Evolutionary conservation across 2,797 vertebrate species (phyloP), one percentile per base, ranked within the genome.

Genomic region (Enteromius trimaculatus): DNA sequence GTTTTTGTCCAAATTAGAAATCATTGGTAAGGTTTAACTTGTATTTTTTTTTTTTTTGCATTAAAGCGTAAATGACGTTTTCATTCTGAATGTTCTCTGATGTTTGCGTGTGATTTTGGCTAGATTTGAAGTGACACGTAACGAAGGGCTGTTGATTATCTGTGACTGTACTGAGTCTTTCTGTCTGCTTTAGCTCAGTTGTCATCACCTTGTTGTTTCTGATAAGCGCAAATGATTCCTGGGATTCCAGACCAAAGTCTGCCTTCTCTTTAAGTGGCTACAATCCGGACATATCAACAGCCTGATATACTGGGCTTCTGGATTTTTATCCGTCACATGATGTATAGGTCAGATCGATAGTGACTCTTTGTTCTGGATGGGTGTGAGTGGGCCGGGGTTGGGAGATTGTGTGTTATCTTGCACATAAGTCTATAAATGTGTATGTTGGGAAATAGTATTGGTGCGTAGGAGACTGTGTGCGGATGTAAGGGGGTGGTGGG

Each of bases 331-430:
- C 51, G 19, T 70, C 64, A 83, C 64, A 66, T 51, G 44, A 68
- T 68, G 49, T 47, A 21, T 62, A 65, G 75, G 80, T 85, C 75
- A 83, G 79, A 85, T 83, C 81, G 64, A 74, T 79, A 79, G 29
- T 19, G 39, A 66, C 21, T 55, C 76, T 85, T 79, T 74, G 55
- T 77, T 78, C 21, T 62, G 7, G 34, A 68, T 55, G 71, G 39
- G n/a, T 82, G 53, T 58, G 68, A 71, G 79, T 80, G 66, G 79
- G 79, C 34, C 2, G 37, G 55, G 80, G 69, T 75, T 8, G 2
- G 14, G 70, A n/a, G 71, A 29, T 53, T 84, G 44, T 42, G 44
- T 72, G 58, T 74, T 60, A 60, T 60, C 13, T 49, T 70, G 34
- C 14, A 21, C 29, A 19, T 60, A 47, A 68, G 69, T 81, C 66